These are phyloP conservation scores for Molossus molossus DNA, from an alignment of 2,797 vertebrate genomes.

Conservation along the genomic window DNA sequence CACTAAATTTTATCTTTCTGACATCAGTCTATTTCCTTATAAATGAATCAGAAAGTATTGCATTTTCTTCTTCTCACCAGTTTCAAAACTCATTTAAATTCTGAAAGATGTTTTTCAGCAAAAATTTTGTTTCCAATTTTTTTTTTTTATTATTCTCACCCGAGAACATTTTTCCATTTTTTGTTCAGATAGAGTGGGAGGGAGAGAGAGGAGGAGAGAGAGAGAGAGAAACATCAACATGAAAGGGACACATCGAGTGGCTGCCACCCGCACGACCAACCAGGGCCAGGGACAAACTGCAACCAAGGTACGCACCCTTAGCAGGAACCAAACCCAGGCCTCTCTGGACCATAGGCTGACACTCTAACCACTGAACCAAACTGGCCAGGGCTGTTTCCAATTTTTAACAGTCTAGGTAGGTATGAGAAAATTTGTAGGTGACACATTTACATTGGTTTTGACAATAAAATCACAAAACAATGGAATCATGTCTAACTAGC, in stretches of 20 bases:
- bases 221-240: too few species aligned
- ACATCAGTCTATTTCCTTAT: neutral
- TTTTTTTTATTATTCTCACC: too few species aligned
- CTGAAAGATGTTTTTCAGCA: constrained; percentile 2
- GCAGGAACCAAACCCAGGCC: too few species aligned
- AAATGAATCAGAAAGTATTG: neutral
- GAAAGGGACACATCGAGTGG: too few species aligned
- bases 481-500: constrained; percentile 39
- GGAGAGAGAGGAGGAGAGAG: too few species aligned
- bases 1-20: constrained; percentile 9
- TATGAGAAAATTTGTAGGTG: neutral
- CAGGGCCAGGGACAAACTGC: too few species aligned
- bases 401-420: neutral
- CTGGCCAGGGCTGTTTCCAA: neutral
- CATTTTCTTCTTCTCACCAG: neutral
- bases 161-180: too few species aligned
- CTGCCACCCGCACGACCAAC: too few species aligned
- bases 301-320: too few species aligned
- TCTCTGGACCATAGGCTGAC: too few species aligned
- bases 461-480: constrained; percentile 26
- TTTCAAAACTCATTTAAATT: neutral
- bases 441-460: neutral
- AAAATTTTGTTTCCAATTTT: neutral
- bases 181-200: too few species aligned
- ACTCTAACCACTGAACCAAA: too few species aligned